phyloP scores from a whole-genome alignment of 2,888 invertebrate species.

The Tachina grossa region DNA sequence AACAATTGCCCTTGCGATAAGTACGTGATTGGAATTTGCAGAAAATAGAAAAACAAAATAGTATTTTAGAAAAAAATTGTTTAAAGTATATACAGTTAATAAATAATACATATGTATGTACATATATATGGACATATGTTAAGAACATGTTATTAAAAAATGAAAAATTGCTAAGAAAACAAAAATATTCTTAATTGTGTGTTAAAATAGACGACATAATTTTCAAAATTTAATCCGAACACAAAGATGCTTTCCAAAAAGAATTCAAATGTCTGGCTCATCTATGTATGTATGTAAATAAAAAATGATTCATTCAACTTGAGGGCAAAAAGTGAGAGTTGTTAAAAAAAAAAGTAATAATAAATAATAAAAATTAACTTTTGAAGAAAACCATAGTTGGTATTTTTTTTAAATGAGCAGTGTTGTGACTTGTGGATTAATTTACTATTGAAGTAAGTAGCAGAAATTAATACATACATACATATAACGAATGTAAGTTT shows the following conservation, averaged over 20 bases:
- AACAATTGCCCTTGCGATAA: constrained; percentile 60
- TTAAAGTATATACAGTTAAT: constrained; percentile 1
- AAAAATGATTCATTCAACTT: constrained; percentile 51
- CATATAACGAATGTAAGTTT: background rate
- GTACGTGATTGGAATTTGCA: constrained; percentile 66
- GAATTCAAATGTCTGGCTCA: constrained; percentile 51
- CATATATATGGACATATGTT: background rate
- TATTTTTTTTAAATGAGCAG: background rate
- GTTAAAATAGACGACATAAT: constrained; percentile 10
- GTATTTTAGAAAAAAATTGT: constrained; percentile 38
- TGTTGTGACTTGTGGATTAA: background rate
- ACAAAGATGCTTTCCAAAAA: constrained; percentile 25
- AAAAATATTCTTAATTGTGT: constrained; percentile 10
- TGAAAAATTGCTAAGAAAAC: constrained; percentile 13
- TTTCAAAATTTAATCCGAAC: background rate
- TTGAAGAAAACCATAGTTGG: background rate
- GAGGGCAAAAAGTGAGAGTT: constrained; percentile 49
- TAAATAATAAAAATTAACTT: background rate
- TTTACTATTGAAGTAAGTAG: background rate
- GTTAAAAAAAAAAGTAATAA: constrained; percentile 18
- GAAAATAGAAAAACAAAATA: constrained; percentile 5
- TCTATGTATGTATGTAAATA: background rate
- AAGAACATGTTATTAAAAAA: constrained; percentile 22
- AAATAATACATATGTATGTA: constrained; percentile 10
- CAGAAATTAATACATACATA: background rate